Percentiles rank a stretch among this genome's conserved stretches.
phyloP scores from a whole-genome alignment of 2,888 invertebrate species.

The Macrosoma leucophasiata region DNA sequence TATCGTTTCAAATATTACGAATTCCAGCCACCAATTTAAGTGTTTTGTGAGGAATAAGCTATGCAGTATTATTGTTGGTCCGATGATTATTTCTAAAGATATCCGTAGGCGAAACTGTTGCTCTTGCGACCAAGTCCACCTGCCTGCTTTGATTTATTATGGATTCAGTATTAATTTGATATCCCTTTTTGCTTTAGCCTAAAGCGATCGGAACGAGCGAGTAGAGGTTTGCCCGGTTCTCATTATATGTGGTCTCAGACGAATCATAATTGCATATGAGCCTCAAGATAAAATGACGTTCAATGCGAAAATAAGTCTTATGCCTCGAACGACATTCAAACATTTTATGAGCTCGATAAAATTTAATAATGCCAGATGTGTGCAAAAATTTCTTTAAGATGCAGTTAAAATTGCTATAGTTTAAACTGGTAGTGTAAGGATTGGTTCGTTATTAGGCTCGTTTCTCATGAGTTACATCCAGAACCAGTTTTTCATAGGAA shows the following conservation, averaged over 20 bases:
- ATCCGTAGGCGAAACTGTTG: constrained; percentile 66
- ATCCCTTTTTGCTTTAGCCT: constrained; percentile 71
- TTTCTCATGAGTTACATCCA: constrained; percentile 33
- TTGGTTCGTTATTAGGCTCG: constrained; percentile 19
- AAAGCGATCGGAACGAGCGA: constrained; percentile 64
- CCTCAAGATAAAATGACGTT: constrained; percentile 56
- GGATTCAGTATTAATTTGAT: constrained; percentile 76
- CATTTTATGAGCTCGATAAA: too few relatives aligned
- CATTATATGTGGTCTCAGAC: constrained; percentile 67
- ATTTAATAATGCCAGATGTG: too few relatives aligned
- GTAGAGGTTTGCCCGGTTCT: constrained; percentile 53
- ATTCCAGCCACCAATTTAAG: constrained; percentile 39
- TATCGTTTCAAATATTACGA: constrained; percentile 41
- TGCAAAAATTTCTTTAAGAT: too few relatives aligned
- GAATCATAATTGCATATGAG: constrained; percentile 72
- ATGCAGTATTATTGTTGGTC: constrained; percentile 30
- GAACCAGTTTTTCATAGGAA: constrained; percentile 54
- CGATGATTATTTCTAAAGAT: constrained; percentile 67
- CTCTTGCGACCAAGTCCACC: constrained; percentile 65
- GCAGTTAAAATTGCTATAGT: too few relatives aligned
- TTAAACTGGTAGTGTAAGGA: too few relatives aligned
- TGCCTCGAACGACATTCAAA: constrained; percentile 14
- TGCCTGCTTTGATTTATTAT: constrained; percentile 74
- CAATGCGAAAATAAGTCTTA: constrained; percentile 48
- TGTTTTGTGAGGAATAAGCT: constrained; percentile 27